A percentile compares a stretch with the other conserved stretches of the same genome.
Conservation (phyloP, 1,140 invertebrate genomes). For the Drosophila simulans region DNA sequence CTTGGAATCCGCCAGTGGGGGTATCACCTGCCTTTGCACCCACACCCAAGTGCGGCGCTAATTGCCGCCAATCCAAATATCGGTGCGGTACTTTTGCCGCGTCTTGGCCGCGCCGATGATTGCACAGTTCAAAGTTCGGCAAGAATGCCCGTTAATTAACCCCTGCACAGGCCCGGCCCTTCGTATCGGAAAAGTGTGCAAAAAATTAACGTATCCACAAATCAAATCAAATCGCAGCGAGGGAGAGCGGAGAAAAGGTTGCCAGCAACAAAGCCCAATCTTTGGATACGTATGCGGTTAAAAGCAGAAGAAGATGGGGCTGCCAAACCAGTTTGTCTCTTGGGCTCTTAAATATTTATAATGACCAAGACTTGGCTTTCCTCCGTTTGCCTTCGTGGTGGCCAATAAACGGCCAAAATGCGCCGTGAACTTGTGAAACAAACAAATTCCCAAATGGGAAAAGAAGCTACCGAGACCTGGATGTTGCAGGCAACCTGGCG, state of each 20-base stretch:
- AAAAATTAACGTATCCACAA: constrained; percentile 6
- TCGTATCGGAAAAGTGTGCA: constrained; percentile 24
- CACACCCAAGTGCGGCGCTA: constrained; percentile 52
- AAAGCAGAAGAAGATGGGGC: constrained; percentile 30
- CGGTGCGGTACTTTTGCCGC: constrained; percentile 19
- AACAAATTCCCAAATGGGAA: constrained; percentile 24
- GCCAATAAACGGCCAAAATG: constrained; percentile 50
- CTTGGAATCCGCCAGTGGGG: background rate
- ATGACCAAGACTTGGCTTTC: constrained; percentile 35
- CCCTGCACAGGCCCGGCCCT: constrained; percentile 20
- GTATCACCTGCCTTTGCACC: constrained; percentile 55
- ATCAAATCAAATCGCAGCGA: background rate
- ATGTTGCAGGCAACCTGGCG: constrained; percentile 17
- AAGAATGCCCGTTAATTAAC: constrained; percentile 53
- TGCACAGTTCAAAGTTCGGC: constrained; percentile 60
- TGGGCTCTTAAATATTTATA: constrained; percentile 59
- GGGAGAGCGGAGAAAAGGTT: constrained; percentile 25
- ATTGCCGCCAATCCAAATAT: constrained; percentile 32
- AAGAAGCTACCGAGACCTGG: background rate
- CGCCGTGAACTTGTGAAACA: constrained; percentile 43
- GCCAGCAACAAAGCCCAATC: constrained; percentile 17
- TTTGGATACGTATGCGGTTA: constrained; percentile 37
- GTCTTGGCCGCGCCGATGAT: constrained; percentile 14
- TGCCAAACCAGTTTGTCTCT: constrained; percentile 64
- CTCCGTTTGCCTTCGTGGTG: constrained; percentile 30